Percentiles rank a stretch among this genome's conserved stretches.
phyloP scores from a whole-genome alignment of 2,113 vertebrate genomes.

The Stercorarius parasiticus region DNA sequence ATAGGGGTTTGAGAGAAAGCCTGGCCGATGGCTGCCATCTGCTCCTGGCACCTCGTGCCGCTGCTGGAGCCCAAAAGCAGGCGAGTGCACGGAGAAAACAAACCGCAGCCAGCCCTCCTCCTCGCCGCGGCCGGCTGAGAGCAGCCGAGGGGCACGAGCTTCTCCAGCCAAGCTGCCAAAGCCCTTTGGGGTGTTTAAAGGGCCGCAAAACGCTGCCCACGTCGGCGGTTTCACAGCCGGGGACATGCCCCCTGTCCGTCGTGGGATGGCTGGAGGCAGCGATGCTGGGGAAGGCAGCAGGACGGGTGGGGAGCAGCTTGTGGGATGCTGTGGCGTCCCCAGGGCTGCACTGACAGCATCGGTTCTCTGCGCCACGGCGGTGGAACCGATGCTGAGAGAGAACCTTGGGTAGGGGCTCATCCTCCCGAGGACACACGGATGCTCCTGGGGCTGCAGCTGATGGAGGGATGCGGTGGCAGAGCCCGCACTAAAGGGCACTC shows the following conservation, averaged over 20 bases:
- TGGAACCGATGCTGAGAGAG: rapidly evolving
- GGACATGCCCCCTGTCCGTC: rapidly evolving
- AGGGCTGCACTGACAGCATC: rapidly evolving
- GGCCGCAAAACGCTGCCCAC: rapidly evolving
- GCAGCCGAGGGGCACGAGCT: not conserved
- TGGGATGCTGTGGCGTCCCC: not conserved
- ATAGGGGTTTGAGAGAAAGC: not conserved
- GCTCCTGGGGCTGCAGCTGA: not conserved
- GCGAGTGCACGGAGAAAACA: not conserved
- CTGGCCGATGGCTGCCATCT: slow-evolving; percentile 61
- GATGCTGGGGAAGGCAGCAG: not conserved
- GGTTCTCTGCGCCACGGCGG: rapidly evolving
- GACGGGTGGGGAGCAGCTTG: rapidly evolving
- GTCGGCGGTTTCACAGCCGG: rapidly evolving
- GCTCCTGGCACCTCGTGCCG: slow-evolving; percentile 18
- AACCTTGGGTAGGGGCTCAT: not conserved
- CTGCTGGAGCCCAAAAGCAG: not conserved
- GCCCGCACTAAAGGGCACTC: not conserved
- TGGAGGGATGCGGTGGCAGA: rapidly evolving
- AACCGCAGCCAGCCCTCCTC: not conserved
- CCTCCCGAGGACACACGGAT: rapidly evolving
- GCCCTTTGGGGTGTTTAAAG: not conserved
- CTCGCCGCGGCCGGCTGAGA: rapidly evolving
- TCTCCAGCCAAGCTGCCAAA: not conserved
- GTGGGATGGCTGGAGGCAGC: not conserved